These are phyloP conservation scores for Tupaia tana DNA, from an alignment of 2,113 vertebrate species.

Conservation along the genomic window DNA sequence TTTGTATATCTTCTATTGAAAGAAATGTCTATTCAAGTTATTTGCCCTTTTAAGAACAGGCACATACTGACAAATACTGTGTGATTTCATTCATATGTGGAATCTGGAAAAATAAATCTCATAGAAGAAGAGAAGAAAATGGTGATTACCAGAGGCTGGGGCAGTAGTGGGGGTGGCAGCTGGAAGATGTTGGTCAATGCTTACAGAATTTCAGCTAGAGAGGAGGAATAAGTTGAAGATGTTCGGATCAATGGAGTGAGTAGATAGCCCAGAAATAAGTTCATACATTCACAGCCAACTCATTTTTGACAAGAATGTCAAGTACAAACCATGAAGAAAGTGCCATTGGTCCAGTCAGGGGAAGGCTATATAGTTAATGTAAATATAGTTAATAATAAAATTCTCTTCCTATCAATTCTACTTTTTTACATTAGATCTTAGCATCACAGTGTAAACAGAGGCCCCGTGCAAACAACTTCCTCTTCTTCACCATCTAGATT, in stretches of 20 bases:
- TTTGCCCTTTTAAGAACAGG: background rate
- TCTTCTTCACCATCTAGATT: background rate
- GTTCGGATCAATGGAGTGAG: too few species aligned
- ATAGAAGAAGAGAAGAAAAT: too few species aligned
- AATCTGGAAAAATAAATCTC: background rate
- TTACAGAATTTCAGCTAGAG: background rate
- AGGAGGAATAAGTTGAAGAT: background rate
- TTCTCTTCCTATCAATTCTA: background rate
- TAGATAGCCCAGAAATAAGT: too few species aligned
- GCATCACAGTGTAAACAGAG: background rate
- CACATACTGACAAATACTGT: background rate
- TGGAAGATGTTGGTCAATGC: background rate
- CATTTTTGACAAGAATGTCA: too few species aligned
- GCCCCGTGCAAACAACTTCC: too few species aligned
- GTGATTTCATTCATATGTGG: background rate
- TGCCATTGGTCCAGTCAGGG: too few species aligned
- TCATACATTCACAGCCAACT: too few species aligned
- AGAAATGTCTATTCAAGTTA: too few species aligned
- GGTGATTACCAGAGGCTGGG: background rate
- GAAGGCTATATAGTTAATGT: too few species aligned
- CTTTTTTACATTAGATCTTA: background rate
- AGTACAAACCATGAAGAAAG: too few species aligned
- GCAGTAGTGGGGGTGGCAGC: rapidly evolving
- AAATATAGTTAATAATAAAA: too few species aligned
- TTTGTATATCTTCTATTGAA: too few species aligned